Evolutionary conservation across 1,140 invertebrate species (phyloP), one percentile per base, ranked within the genome.

Genomic region (Drosophila triauraria): DNA sequence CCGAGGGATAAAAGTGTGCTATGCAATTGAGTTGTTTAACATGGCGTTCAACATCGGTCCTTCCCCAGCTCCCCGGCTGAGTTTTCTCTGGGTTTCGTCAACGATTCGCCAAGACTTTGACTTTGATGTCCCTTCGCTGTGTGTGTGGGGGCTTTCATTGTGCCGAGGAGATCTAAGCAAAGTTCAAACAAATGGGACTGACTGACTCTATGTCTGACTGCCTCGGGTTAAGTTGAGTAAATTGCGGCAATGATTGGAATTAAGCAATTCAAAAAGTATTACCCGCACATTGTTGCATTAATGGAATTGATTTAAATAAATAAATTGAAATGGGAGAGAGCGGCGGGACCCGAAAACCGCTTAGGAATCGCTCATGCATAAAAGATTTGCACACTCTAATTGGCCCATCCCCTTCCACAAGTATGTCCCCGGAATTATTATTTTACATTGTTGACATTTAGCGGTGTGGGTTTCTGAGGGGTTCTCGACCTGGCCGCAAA

Each of bases 1-100:
- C 62, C 59, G 35, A 62, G 47, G 69, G 63, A 82, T 59, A 75
- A 69, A 82, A 82, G 61, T 77, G 67, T 48, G 62, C 80, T 60
- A 58, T 82, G 80, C 84, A 83, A 87, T 87, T 78, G 84, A 84
- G 80, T 87, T 87, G 84, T 87, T 84, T 60, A 87, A 87, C 84
- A 87, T 90, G 85, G 77, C 85, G 68, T 78, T 77, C 61, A 61
- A 87, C 84, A 87, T 90, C 51, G 84, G 68, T 87, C 56, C 51
- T 47, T 40, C 35, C 47, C 40, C 15, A 10, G 40, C 50, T 25
- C 12, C 53, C 40, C 43, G n/a, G 17, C 54, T n/a, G 10, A 23
- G 25, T 35, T 61, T 54, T 54, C 32, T 53, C 25, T n/a, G 35
- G 27, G n/a, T 46, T 65, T 61, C 62, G 54, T 59, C 44, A 17